Percentiles rank a stretch among this genome's conserved stretches.
Conservation (phyloP, 2,888 invertebrate genomes). For the Drosophila neotestacea region DNA sequence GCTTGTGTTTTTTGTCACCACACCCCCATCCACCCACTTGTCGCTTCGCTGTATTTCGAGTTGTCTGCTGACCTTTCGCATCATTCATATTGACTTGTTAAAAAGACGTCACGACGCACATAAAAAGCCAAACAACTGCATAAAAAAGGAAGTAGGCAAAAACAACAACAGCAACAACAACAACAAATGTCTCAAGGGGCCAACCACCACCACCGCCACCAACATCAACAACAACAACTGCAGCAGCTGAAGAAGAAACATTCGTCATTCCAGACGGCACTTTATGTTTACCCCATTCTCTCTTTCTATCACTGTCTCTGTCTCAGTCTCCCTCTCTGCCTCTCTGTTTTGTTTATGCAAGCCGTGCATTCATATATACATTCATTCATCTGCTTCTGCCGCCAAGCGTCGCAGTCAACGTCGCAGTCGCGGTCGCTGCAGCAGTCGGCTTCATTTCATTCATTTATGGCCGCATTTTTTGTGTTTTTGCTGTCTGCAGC, state of each 20-base stretch:
- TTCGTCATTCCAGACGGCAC: constrained; percentile 35
- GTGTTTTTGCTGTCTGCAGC: constrained; percentile 53
- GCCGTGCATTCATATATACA: constrained; percentile 59
- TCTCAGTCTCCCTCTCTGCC: background rate
- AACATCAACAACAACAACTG: constrained; percentile 23
- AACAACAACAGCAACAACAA: constrained; percentile 50
- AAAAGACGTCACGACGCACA: constrained; percentile 61
- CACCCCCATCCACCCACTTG: constrained; percentile 30
- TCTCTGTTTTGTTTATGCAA: constrained; percentile 58
- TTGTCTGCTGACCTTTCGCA: constrained; percentile 77
- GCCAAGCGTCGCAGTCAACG: constrained; percentile 14
- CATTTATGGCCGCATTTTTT: constrained; percentile 72
- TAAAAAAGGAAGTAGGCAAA: constrained; percentile 49
- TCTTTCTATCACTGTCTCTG: constrained; percentile 23
- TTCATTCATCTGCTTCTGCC: constrained; percentile 68
- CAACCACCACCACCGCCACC: constrained; percentile 21
- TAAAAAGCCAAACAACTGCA: constrained; percentile 50
- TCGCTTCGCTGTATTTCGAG: constrained; percentile 47
- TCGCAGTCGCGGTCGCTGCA: constrained; percentile 5
- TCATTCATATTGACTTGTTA: constrained; percentile 79
- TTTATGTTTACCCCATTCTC: constrained; percentile 31
- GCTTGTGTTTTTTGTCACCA: constrained; percentile 2
- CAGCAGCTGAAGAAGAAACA: constrained; percentile 19
- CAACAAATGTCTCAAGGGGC: constrained; percentile 65
- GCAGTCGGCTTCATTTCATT: constrained; percentile 64